Conservation (phyloP, 2,797 vertebrate genomes). For the Sebastes kiyomatsui region DNA sequence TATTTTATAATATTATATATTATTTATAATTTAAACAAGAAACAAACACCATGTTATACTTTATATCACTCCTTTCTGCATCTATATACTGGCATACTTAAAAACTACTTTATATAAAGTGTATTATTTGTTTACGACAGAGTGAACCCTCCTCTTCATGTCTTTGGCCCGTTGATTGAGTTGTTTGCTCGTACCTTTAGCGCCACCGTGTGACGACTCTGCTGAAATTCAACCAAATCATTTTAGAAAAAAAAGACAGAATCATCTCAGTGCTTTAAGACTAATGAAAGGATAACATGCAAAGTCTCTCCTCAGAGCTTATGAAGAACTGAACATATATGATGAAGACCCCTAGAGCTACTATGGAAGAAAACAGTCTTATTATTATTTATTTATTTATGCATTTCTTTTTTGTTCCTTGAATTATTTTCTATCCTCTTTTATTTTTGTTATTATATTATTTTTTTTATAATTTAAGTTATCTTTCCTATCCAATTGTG, state of each 20-base stretch:
- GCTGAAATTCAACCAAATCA: not conserved
- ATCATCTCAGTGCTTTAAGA: too few relatives aligned
- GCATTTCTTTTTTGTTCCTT: too few relatives aligned
- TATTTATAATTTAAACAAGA: not conserved
- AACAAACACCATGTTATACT: not conserved
- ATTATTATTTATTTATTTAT: too few relatives aligned
- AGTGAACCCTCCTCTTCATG: slow-evolving; percentile 5
- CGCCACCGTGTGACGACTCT: slow-evolving; percentile 49
- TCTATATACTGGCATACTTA: not conserved
- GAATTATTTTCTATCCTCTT: too few relatives aligned
- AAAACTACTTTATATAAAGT: not conserved
- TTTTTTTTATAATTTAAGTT: too few relatives aligned
- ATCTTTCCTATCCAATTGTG: too few relatives aligned
- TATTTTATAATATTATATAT: too few relatives aligned
- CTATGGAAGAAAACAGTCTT: rapidly evolving
- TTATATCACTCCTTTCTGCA: not conserved
- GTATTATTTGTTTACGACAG: not conserved
- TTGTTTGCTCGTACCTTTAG: slow-evolving; percentile 13
- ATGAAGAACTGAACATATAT: too few relatives aligned
- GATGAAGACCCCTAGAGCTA: too few relatives aligned
- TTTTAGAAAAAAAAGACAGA: not conserved
- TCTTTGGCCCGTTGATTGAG: slow-evolving; percentile 36
- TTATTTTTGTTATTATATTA: too few relatives aligned
- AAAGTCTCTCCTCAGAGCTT: too few relatives aligned
- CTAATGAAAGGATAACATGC: too few relatives aligned